phyloP scores from a whole-genome alignment of 2,797 vertebrate genomes.

The Myotis daubentonii region DNA sequence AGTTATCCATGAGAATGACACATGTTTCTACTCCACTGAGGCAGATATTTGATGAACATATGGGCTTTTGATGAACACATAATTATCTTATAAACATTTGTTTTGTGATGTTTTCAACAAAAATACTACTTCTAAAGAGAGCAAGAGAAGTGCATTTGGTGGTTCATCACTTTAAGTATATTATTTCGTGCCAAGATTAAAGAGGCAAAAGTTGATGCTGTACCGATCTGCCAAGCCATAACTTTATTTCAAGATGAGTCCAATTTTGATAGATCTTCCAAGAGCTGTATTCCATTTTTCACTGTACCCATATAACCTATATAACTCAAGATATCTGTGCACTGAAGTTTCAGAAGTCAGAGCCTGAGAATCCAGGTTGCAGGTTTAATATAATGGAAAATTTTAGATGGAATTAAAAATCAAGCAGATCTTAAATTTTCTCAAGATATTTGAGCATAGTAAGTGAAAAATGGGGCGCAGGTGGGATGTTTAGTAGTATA shows the following conservation, averaged over 20 bases:
- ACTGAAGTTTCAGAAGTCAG: conserved; percentile 63
- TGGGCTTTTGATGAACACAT: conserved; percentile 49
- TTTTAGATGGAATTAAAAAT: conserved; percentile 40
- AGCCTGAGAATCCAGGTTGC: conserved; percentile 21
- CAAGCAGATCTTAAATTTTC: conserved; percentile 66
- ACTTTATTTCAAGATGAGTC: conserved; percentile 57
- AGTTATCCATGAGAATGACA: conserved; percentile 49
- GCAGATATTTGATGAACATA: conserved; percentile 46
- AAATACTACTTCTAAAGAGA: conserved; percentile 54
- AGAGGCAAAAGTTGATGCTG: conserved; percentile 54
- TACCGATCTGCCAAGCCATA: conserved; percentile 20
- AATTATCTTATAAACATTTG: conserved; percentile 64
- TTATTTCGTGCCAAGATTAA: conserved; percentile 64
- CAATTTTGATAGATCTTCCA: conserved; percentile 69
- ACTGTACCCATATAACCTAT: conserved; percentile 35
- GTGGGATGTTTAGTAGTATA: conserved; percentile 3
- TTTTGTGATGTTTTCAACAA: conserved; percentile 52
- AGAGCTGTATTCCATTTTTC: conserved; percentile 58
- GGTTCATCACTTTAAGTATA: conserved; percentile 43
- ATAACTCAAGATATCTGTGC: conserved; percentile 59
- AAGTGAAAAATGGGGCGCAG: conserved; percentile 62
- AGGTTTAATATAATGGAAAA: conserved; percentile 58
- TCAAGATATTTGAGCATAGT: conserved; percentile 55
- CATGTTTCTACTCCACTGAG: conserved; percentile 33
- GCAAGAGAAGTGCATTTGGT: background rate